Conservation (phyloP, 2,888 invertebrate species). For the Rapana venosa region DNA sequence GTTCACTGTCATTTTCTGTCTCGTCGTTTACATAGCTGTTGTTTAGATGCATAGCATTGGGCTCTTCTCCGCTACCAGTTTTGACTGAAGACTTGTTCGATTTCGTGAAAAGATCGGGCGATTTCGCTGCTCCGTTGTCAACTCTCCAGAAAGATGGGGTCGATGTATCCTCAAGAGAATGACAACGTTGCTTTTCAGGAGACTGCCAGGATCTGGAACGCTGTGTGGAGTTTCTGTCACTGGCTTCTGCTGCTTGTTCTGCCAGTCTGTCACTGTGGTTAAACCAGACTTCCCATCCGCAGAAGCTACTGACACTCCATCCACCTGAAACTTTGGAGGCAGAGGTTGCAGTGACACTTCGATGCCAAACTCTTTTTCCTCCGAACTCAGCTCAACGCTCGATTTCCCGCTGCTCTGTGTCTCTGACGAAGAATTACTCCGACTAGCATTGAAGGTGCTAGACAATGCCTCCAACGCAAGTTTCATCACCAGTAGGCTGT, state of each 20-base stretch:
- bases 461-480: no score
- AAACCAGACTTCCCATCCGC: not conserved
- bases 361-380: not conserved
- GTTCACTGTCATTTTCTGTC: not conserved
- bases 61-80: not conserved
- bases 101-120: slow-evolving; percentile 2
- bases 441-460: no score
- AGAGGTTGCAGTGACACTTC: slow-evolving; percentile 14
- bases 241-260: no score
- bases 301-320: not conserved
- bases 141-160: not conserved
- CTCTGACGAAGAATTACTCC: not conserved
- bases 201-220: not conserved
- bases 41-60: not conserved
- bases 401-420: slow-evolving; percentile 9
- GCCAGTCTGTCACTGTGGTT: no score
- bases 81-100: not conserved
- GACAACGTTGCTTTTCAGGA: not conserved
- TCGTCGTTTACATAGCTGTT: not conserved
- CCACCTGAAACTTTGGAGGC: not conserved
- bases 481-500: not conserved
- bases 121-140: not conserved
- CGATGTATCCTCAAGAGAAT: not conserved
- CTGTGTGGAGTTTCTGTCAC: not conserved
- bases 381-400: not conserved